Base-by-base conservation (phyloP, 2,113 vertebrate species). In the Cervus canadensis region DNA sequence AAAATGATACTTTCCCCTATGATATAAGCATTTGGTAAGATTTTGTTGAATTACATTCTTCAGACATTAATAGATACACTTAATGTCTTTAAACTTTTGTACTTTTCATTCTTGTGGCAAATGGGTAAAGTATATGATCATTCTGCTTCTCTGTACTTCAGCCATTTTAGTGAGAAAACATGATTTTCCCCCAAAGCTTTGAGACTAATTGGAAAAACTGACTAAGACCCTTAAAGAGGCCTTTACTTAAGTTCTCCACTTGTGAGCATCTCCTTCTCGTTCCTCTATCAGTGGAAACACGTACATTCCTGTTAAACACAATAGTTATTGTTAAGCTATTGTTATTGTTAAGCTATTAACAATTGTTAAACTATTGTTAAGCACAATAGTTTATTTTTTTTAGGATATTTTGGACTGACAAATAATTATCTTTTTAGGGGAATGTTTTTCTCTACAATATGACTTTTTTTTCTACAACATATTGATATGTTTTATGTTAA, bases 401-500 rank as follows among this genome's bases (percentile, higher is more conserved):
- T 48, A 90, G 95, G 94, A 87, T 16, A 83, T 81, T 93, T 67
- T 95, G 6, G 45, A 79, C n/a, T 96, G 91, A 7, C 4, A 92
- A 86, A 52, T 91, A 83, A 56, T 86, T 87, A 85, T 28, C 33
- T 96, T 1, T 86, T 89, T 82, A 15, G 6, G 45, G 23, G 45
- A 84, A 57, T 87, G 8, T 81, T 91, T 91, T 91, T 52, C 7
- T 67, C 23, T 62, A 6, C 48, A 52, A 5, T 93, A 2, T 93
- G 57, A 36, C 48, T 94, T 67, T n/a, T 87, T 94, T 93, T 91
- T 45, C 23, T 79, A 8, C 52, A 57, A 6, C 90, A 2, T 82
- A 82, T 54, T 86, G 62, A 62, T 94, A 28, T 95, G 76, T 89
- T 90, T 96, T 83, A 60, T 28, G 79, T 91, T 94, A 71, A 71